These are phyloP conservation scores for Motacilla tschutschensis DNA, from an alignment of 2,113 vertebrate genomes.

Conservation along the genomic window DNA sequence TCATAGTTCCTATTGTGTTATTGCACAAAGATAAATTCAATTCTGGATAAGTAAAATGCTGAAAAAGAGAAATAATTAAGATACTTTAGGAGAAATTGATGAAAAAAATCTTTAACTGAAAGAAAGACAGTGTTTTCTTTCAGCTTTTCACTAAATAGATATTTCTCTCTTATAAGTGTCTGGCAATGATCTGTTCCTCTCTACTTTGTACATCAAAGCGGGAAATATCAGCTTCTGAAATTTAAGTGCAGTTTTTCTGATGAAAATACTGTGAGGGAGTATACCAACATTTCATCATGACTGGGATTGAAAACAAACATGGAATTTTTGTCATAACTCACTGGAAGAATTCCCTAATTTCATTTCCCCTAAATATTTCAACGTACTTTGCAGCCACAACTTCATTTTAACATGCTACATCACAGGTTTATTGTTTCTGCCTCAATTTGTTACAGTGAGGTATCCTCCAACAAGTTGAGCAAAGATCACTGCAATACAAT, in stretches of 20 bases:
- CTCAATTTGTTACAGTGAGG: not conserved
- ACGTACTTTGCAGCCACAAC: not conserved
- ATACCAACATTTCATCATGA: not conserved
- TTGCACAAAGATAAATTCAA: not conserved
- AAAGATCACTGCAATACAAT: not conserved
- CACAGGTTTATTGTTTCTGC: not conserved
- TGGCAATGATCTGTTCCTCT: not conserved
- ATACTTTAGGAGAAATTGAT: not conserved
- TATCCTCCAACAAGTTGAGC: not conserved
- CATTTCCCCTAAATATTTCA: not conserved
- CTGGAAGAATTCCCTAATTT: not conserved
- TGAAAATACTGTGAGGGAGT: not conserved
- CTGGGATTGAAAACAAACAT: not conserved
- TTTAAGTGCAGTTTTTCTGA: not conserved
- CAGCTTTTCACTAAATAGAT: not conserved
- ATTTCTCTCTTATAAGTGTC: not conserved
- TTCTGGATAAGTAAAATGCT: not conserved
- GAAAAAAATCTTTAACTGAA: not conserved
- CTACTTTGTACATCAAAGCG: not conserved
- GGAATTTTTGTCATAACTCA: not conserved
- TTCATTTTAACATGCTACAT: not conserved
- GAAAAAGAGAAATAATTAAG: not conserved
- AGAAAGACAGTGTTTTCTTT: not conserved
- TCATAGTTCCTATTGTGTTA: not conserved
- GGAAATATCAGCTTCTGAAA: not conserved